Conservation (phyloP, 2,113 vertebrate genomes). For the Misgurnus anguillicaudatus region DNA sequence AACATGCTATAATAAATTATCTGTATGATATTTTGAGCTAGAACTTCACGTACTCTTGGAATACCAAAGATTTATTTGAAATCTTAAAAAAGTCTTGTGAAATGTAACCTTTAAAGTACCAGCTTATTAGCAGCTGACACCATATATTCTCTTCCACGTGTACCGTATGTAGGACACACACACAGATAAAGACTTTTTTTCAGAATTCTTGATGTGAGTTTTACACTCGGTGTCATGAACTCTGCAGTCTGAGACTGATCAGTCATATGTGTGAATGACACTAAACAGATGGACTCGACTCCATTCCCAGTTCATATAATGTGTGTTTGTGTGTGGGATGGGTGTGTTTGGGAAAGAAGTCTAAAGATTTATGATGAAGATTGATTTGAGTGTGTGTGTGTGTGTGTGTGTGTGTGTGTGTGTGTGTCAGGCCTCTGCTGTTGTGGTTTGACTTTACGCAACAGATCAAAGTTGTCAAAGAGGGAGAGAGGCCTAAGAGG, state of each 20-base stretch:
- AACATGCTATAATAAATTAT: too few species aligned
- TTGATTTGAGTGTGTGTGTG: conserved; percentile 25
- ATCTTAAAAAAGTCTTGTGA: too few species aligned
- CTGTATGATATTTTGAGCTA: too few species aligned
- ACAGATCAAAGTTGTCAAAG: conserved; percentile 1
- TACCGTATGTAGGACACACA: too few species aligned
- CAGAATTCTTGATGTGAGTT: too few species aligned
- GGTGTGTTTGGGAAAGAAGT: conserved; percentile 12
- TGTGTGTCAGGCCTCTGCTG: background rate
- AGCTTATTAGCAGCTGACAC: too few species aligned
- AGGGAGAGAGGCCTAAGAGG: background rate
- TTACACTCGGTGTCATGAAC: too few species aligned
- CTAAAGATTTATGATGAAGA: background rate
- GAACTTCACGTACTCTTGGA: too few species aligned
- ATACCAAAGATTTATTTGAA: too few species aligned
- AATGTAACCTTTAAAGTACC: too few species aligned
- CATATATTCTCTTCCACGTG: too few species aligned
- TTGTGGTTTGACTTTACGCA: conserved; percentile 1
- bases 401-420: conserved; percentile 6
- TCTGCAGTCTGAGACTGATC: background rate
- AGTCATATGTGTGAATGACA: background rate
- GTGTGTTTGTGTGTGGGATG: background rate
- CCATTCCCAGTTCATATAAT: background rate
- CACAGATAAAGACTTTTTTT: too few species aligned
- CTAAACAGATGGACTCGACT: background rate